A percentile compares a stretch with the other conserved stretches of the same genome.
Evolutionary conservation across 2,113 vertebrate genomes (phyloP).

Genomic region (Hipposideros armiger): DNA sequence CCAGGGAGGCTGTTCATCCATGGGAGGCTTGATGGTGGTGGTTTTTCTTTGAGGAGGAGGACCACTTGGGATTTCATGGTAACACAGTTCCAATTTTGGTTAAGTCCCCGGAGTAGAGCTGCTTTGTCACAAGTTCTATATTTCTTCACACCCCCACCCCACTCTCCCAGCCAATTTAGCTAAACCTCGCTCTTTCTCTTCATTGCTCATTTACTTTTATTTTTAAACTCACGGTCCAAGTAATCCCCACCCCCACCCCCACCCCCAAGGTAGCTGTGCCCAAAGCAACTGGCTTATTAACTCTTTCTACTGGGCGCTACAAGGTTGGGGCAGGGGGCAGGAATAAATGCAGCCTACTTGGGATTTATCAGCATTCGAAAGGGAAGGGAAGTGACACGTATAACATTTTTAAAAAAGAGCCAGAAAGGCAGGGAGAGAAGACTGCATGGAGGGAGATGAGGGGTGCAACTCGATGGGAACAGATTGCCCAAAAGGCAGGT

Average conservation of each 20-base stretch:
- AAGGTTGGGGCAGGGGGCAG: neutral
- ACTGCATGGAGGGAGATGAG: neutral
- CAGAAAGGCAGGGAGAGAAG: neutral
- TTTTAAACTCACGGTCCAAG: slow-evolving; percentile 33
- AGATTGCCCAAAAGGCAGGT: slow-evolving; percentile 71
- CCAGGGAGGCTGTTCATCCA: neutral
- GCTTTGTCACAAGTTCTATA: slow-evolving; percentile 44
- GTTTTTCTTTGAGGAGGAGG: neutral
- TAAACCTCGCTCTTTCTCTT: slow-evolving; percentile 22
- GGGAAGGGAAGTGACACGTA: neutral
- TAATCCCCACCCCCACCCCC: neutral
- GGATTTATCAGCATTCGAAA: neutral
- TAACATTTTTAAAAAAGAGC: neutral
- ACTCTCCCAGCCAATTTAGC: neutral
- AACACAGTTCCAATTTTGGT: slow-evolving; percentile 38
- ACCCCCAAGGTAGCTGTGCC: neutral
- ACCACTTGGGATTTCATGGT: slow-evolving; percentile 48
- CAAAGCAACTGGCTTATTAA: neutral
- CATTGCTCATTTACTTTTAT: slow-evolving; percentile 35
- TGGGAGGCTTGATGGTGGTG: neutral
- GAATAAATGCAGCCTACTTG: neutral
- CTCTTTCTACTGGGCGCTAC: neutral
- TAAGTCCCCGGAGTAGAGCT: neutral
- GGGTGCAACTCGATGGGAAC: neutral
- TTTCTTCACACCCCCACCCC: neutral